These are phyloP conservation scores for Hippocampus zosterae DNA, from an alignment of 2,113 vertebrate genomes.

Conservation along the genomic window DNA sequence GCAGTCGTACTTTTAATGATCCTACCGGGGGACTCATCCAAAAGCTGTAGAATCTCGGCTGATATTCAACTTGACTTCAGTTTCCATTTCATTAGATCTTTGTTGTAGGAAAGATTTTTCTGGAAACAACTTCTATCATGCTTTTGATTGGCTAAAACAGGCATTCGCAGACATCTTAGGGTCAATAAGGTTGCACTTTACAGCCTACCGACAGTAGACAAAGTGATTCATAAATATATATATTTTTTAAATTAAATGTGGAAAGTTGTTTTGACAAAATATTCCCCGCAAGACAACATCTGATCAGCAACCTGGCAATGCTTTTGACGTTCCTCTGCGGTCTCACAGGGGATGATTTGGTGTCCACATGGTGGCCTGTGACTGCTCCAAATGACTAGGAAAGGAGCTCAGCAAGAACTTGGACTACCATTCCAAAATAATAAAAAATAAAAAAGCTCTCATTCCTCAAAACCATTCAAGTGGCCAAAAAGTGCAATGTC, in stretches of 20 bases:
- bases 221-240: neutral
- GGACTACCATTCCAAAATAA: conserved; percentile 1
- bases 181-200: too few species aligned
- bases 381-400: conserved; percentile 34
- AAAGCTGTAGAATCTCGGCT: too few species aligned
- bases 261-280: neutral
- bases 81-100: too few species aligned
- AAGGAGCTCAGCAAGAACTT: conserved; percentile 18
- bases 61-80: too few species aligned
- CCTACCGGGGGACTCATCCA: too few species aligned
- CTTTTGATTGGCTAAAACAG: too few species aligned
- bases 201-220: neutral
- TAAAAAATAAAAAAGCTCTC: conserved; percentile 3
- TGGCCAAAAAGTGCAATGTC: conserved; percentile 26
- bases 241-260: neutral
- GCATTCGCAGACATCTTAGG: too few species aligned
- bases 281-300: conserved; percentile 8
- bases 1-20: too few species aligned
- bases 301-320: conserved; percentile 42
- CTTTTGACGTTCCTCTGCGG: conserved; percentile 17
- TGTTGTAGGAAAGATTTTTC: too few species aligned
- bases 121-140: too few species aligned
- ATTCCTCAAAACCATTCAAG: conserved; percentile 28
- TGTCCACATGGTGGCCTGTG: conserved; percentile 31
- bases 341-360: conserved; percentile 26